Evolutionary conservation across 2,797 vertebrate genomes (phyloP).

Genomic region (Phoebastria nigripes): DNA sequence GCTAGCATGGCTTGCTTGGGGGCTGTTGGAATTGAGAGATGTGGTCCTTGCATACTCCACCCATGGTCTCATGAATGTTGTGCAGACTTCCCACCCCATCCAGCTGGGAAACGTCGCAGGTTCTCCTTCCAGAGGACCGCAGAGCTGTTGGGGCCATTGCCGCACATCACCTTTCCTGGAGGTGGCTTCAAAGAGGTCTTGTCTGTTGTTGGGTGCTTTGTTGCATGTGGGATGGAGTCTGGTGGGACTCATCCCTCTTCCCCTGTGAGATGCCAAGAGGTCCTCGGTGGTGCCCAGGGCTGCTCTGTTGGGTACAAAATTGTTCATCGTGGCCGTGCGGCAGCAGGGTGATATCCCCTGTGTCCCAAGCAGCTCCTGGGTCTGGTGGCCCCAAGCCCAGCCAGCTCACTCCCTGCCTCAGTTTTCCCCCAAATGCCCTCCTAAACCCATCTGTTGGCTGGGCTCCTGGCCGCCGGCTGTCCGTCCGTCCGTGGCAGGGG

Average conservation of each 20-base stretch:
- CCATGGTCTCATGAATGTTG: fast-evolving
- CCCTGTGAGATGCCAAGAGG: neutral
- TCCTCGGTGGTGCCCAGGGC: fast-evolving
- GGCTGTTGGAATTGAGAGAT: neutral
- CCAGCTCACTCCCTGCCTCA: neutral
- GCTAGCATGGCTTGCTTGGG: neutral
- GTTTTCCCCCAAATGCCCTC: neutral
- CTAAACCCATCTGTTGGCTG: neutral
- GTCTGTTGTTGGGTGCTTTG: fast-evolving
- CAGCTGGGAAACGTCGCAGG: neutral
- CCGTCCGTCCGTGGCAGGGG: fast-evolving
- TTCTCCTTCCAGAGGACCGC: neutral
- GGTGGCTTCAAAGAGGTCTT: neutral
- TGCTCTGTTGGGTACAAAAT: neutral
- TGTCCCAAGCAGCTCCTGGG: neutral
- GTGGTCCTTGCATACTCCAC: neutral
- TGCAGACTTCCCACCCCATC: fast-evolving
- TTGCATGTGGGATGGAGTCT: neutral
- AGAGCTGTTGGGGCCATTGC: fast-evolving
- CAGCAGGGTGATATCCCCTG: neutral
- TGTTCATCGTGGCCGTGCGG: fast-evolving
- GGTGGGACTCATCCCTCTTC: neutral
- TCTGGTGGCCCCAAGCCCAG: neutral
- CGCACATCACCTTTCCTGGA: neutral
- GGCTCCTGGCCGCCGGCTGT: neutral